Evolutionary conservation across 2,113 vertebrate genomes (phyloP), one percentile per base, ranked within the genome.

Genomic region (Passerina amoena): DNA sequence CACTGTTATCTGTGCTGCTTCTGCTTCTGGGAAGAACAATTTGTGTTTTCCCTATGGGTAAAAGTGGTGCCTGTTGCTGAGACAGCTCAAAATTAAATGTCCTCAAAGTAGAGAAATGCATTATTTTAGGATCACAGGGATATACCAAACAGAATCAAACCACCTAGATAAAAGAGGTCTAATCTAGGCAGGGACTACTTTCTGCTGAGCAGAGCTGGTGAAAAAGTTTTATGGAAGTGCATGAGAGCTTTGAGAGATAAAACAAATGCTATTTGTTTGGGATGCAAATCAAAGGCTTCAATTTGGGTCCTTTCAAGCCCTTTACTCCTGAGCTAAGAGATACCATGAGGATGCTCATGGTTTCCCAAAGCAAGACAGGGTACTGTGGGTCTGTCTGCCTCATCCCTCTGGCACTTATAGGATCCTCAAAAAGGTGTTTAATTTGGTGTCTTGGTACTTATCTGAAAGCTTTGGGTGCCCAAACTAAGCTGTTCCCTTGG

Each of bases 271-370:
- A 22, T 21, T 71, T 44, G 9, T 19, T 65, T 6, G 38, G 37
- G 37, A 44, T 14, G 20, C 18, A 42, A 56, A 75, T 70, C 19
- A 30, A 44, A 45, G 31, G 51, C 18, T 75, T 77, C 76, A 61
- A 0, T 66, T n/a, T 75, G 51, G 60, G 31, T 81, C 35, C 18
- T 47, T 68, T 38, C 33, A 31, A 40, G 3, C 38, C 15, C 4
- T 59, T 63, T 69, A 25, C 28, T 44, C 31, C 66, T 53, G 64
- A 86, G 21, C 23, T 40, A 42, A n/a, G 4, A 73, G 20, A 16
- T 18, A 2, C 0, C 45, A 23, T 47, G 45, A 11, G 25, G 54
- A 78, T 23, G 21, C 24, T 88, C 0, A 0, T 53, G 37, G 24
- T 37, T 85, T 82, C 54, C 33, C 2, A 1, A 35, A 35, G 14